Evolutionary conservation across 2,797 vertebrate genomes (phyloP), one percentile per base, ranked within the genome.

Genomic region (Sphaeramia orbicularis): DNA sequence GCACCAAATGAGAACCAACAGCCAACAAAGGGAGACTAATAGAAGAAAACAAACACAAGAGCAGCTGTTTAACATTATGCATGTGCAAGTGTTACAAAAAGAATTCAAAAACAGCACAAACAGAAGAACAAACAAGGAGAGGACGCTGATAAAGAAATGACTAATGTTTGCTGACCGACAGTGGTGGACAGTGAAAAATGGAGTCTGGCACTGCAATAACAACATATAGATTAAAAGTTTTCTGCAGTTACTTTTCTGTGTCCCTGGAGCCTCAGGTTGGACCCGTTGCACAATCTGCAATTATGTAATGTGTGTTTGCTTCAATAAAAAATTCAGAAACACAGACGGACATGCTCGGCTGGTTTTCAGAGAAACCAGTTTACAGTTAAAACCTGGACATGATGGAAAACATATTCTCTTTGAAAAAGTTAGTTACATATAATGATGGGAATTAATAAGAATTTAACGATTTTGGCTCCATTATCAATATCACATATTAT

Each of bases 91-190:
- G 42, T 14, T 35, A 60, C 55, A 77, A 30, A 73, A 68, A 53
- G 37, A 53, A 58, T 14, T 50, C 18, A 14, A 61, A 57, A 16
- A 6, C 24, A 76, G 64, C 66, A 65, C 41, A 61, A 81, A 74
- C 65, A 56, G 64, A 32, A 59, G 62, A 51, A 57, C 41, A 66
- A 80, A 61, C 50, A 81, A 80, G 74, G 48, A 63, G 48, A 77
- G 51, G 14, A 11, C 15, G 14, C 76, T 78, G 86, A 89, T 88
- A 89, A 88, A 87, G 71, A 84, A 78, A 87, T 86, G 86, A 91
- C 68, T 83, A 90, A 91, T 91, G 82, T 60, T 71, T 77, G 73
- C 78, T 83, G 84, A 89, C 80, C 76, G 70, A 85, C 75, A 79
- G 14, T 58, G 37, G 41, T 61, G 44, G 80, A 83, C 82, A 83